A percentile compares a stretch with the other conserved stretches of the same genome.
These are phyloP conservation scores for Centrocercus urophasianus DNA, from an alignment of 2,113 vertebrate species.

Conservation along the genomic window DNA sequence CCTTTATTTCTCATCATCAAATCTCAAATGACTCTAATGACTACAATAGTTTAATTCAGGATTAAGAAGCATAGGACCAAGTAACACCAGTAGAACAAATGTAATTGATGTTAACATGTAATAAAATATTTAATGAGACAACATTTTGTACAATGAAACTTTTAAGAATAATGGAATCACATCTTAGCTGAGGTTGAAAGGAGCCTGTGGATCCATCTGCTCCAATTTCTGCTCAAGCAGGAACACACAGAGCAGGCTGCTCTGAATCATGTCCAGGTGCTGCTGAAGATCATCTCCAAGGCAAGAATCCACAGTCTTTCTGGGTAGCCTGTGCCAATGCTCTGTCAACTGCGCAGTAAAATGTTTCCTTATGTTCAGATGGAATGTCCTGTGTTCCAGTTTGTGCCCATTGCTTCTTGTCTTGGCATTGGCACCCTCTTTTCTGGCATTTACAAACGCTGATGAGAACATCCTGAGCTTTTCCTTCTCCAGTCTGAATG, in stretches of 20 bases:
- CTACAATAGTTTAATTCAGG: neutral
- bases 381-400: neutral
- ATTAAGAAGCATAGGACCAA: neutral
- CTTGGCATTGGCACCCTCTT: neutral
- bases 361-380: neutral
- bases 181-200: neutral
- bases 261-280: neutral
- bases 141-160: neutral
- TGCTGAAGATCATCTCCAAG: neutral
- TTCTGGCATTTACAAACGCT: neutral
- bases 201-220: neutral
- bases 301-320: neutral
- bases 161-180: neutral
- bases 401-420: neutral
- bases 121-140: neutral
- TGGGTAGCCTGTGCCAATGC: neutral
- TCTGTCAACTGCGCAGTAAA: neutral
- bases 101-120: neutral
- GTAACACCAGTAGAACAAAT: neutral
- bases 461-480: neutral
- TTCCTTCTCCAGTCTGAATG: neutral
- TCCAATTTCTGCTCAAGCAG: neutral
- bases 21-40: neutral
- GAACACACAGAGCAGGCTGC: neutral
- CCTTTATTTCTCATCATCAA: neutral